A percentile compares a stretch with the other conserved stretches of the same genome.
Conservation (phyloP, 2,888 invertebrate species). For the Drosophila neonasuta region DNA sequence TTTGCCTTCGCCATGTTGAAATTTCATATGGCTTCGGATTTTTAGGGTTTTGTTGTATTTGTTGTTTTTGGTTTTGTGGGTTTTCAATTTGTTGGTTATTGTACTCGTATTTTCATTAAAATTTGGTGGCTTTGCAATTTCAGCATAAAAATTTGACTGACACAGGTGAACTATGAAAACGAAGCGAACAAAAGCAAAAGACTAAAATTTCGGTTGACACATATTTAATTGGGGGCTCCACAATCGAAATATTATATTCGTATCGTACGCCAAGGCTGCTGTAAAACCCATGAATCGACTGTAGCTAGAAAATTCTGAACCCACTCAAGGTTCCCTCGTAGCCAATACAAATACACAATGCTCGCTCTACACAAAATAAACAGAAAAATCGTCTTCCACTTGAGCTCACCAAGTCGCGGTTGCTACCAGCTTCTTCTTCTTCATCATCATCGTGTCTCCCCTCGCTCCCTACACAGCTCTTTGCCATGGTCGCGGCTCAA, state of each 20-base stretch:
- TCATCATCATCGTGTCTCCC: background rate
- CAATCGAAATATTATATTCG: background rate
- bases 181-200: constrained; percentile 46
- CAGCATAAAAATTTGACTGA: constrained; percentile 69
- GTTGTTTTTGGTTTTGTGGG: constrained; percentile 29
- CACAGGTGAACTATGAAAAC: constrained; percentile 53
- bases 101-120: constrained; percentile 40
- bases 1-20: constrained; percentile 53
- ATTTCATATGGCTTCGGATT: constrained; percentile 41
- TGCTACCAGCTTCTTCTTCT: background rate
- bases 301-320: constrained; percentile 23
- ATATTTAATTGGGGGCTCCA: constrained; percentile 38
- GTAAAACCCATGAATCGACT: constrained; percentile 12
- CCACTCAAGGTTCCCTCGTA: constrained; percentile 12
- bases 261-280: constrained; percentile 29
- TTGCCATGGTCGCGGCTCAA: constrained; percentile 35
- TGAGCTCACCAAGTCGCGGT: constrained; percentile 12
- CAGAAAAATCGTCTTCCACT: constrained; percentile 17
- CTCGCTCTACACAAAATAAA: background rate
- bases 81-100: constrained; percentile 23
- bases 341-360: constrained; percentile 5
- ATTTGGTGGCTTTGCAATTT: constrained; percentile 60
- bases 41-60: constrained; percentile 39
- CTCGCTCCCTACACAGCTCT: constrained; percentile 1
- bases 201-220: constrained; percentile 55